Conservation (phyloP, 2,888 invertebrate species). For the Selenia dentaria region DNA sequence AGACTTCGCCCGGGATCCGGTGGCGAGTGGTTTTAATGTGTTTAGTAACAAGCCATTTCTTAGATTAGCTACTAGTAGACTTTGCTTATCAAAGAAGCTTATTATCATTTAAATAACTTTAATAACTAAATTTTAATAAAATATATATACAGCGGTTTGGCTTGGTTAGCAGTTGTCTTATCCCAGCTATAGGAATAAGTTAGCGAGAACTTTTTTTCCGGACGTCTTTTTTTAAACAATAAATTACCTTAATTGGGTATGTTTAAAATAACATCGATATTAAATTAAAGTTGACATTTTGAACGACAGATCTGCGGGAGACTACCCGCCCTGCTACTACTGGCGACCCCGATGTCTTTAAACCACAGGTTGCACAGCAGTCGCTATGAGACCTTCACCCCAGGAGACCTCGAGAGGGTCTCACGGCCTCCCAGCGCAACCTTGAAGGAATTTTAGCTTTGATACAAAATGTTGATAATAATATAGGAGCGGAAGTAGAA, state of each 20-base stretch:
- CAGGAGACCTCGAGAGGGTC: slow-evolving; percentile 44
- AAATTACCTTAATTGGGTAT: slow-evolving; percentile 46
- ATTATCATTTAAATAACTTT: too few relatives aligned
- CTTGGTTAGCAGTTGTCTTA: too few relatives aligned
- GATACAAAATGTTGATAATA: slow-evolving; percentile 22
- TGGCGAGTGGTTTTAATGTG: too few relatives aligned
- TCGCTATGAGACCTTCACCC: slow-evolving; percentile 22
- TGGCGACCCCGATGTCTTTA: slow-evolving; percentile 35
- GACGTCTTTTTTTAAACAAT: slow-evolving; percentile 16
- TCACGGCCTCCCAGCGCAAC: slow-evolving; percentile 36
- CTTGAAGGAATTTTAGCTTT: slow-evolving; percentile 44
- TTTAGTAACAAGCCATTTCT: too few relatives aligned
- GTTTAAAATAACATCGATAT: slow-evolving; percentile 44
- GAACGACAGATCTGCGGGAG: slow-evolving; percentile 58
- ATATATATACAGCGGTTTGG: too few relatives aligned
- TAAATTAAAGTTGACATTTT: slow-evolving; percentile 50
- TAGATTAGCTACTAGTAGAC: too few relatives aligned
- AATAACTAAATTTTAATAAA: too few relatives aligned
- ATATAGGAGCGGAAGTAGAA: slow-evolving; percentile 50
- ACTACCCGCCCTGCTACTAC: slow-evolving; percentile 45
- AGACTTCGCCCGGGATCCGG: too few relatives aligned
- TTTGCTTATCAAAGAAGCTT: too few relatives aligned
- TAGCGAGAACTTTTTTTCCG: too few relatives aligned
- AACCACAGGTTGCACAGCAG: slow-evolving; percentile 28
- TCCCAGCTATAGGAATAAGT: too few relatives aligned